Conservation (phyloP, 2,113 vertebrate species). For the Boulengeromyrus knoepffleri region DNA sequence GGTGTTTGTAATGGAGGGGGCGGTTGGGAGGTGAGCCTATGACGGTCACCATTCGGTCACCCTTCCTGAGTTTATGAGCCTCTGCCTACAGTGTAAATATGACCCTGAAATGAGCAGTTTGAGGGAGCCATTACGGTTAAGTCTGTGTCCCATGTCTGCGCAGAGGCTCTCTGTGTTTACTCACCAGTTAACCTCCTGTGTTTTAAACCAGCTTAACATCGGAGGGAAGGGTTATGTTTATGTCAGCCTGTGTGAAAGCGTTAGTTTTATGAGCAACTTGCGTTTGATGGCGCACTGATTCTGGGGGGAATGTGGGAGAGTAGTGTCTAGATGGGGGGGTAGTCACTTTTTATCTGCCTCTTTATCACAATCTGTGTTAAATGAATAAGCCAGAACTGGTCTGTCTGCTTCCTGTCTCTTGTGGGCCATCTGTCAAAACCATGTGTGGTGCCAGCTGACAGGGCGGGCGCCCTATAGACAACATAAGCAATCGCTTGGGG, state of each 20-base stretch:
- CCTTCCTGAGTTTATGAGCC: constrained; percentile 22
- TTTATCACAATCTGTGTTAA: neutral
- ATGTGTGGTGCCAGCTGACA: neutral
- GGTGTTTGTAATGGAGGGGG: neutral
- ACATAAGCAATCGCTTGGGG: neutral
- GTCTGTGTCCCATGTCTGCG: neutral
- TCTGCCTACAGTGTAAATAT: constrained; percentile 25
- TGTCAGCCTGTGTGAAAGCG: constrained; percentile 12
- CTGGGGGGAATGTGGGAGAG: neutral
- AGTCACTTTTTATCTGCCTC: neutral
- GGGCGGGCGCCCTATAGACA: neutral
- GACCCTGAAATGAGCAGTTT: constrained; percentile 21
- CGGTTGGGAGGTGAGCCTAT: neutral
- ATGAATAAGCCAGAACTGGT: neutral
- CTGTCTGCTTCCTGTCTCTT: neutral
- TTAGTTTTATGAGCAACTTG: constrained; percentile 13
- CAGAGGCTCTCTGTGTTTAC: neutral
- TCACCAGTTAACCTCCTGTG: neutral
- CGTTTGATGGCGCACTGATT: neutral
- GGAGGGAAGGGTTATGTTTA: constrained; percentile 21
- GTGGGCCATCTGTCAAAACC: neutral
- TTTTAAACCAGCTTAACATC: constrained; percentile 18
- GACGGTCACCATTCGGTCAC: constrained; percentile 9
- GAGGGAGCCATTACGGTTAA: constrained; percentile 2
- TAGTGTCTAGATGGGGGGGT: neutral